Evolutionary conservation across 2,113 vertebrate genomes (phyloP), one percentile per base, ranked within the genome.

Genomic region (Syrrhaptes paradoxus): DNA sequence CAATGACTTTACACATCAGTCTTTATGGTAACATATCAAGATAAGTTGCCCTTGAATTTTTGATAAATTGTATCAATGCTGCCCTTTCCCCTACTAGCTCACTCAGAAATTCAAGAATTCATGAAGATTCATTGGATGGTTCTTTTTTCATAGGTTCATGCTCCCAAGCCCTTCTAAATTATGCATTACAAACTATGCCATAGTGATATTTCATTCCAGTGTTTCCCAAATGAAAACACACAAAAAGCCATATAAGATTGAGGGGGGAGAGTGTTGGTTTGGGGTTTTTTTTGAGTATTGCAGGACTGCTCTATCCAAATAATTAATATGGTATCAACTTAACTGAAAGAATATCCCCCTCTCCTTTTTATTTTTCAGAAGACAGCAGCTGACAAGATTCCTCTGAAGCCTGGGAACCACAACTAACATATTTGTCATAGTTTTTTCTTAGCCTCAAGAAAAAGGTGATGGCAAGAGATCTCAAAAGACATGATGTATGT

Each of bases 61-160:
- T 92, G 45, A 95, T 87, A 91, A 89, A 96, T 82, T 75, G 14
- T 52, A 63, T 59, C 70, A 32, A 7, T 19, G 17, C 20, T 58
- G 28, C 46, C 38, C 72, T 79, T 89, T 55, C 32, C 45, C 12
- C 38, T 49, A 9, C n/a, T 55, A 83, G 36, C 13, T 80, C 65
- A 43, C 48, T 65, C 55, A 86, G 24, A 90, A 86, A 91, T 77
- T 92, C 76, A 89, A 81, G 46, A 91, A 94, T 57, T 87, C 70
- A n/a, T 28, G 34, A 46, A 82, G 38, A 36, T 84, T 93, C 48
- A 68, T 81, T 77, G 86, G 20, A 75, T 19, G 25, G 10, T 10
- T 72, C 28, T 77, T 90, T 91, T 79, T 85, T 61, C 62, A 77
- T 24, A 80, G 51, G 52, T 87, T 78, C 63, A 75, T 57, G 62